phyloP scores from a whole-genome alignment of 2,888 invertebrate genomes.

The Lasioglossum figueresi region DNA sequence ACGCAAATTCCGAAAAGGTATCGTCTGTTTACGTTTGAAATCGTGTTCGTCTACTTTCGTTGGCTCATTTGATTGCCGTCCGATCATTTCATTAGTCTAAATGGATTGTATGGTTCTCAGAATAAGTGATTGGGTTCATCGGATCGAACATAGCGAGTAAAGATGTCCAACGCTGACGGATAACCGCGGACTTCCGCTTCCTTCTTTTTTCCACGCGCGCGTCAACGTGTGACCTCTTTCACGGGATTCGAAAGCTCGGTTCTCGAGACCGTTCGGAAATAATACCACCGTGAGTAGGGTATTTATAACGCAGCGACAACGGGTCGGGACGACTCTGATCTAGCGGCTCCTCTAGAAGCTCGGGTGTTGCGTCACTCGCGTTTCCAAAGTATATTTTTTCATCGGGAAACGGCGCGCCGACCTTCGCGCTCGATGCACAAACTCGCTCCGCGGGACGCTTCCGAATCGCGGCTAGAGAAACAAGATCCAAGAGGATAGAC shows the following conservation, averaged over 20 bases:
- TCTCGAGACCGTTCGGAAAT: constrained; percentile 71
- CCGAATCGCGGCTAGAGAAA: constrained; percentile 20
- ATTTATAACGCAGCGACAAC: constrained; percentile 73
- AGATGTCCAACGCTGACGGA: neutral
- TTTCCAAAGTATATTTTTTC: constrained; percentile 62
- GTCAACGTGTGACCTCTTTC: constrained; percentile 69
- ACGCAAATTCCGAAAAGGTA: neutral
- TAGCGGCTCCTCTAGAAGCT: constrained; percentile 60
- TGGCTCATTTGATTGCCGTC: neutral
- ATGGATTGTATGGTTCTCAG: neutral
- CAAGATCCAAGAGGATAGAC: neutral
- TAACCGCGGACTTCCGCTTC: constrained; percentile 36
- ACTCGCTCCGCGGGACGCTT: neutral
- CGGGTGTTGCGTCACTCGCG: constrained; percentile 54
- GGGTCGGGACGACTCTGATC: constrained; percentile 69
- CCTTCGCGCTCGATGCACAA: constrained; percentile 53
- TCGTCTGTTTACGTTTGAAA: neutral
- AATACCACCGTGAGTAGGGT: constrained; percentile 69
- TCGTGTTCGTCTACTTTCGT: neutral
- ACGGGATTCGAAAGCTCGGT: constrained; percentile 57
- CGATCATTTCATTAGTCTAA: neutral
- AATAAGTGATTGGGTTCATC: too few relatives aligned
- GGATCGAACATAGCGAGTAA: neutral
- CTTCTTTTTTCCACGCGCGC: constrained; percentile 55
- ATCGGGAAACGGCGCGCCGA: constrained; percentile 42